Conservation (phyloP, 2,797 vertebrate species). For the Ateles fusciceps region DNA sequence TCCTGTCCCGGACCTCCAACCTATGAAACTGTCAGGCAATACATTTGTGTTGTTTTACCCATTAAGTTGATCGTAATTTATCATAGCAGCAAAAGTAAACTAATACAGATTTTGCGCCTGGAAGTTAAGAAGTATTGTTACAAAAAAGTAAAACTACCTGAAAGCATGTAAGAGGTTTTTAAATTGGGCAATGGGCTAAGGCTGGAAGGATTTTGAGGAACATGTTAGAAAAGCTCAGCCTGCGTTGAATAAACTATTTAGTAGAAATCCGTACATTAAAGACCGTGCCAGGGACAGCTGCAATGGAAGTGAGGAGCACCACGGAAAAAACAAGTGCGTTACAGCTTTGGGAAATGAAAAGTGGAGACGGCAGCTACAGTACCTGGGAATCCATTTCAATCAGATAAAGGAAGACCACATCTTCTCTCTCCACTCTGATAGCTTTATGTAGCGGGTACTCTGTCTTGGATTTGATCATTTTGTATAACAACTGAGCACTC, state of each 20-base stretch:
- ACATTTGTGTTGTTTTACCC: not conserved
- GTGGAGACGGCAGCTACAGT: not conserved
- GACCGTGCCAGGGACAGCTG: not conserved
- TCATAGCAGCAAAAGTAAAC: not conserved
- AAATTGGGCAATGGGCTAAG: not conserved
- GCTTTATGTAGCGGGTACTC: slow-evolving; percentile 98
- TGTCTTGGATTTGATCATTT: slow-evolving; percentile 99
- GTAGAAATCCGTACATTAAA: not conserved
- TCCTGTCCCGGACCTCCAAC: not conserved
- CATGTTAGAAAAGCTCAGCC: not conserved
- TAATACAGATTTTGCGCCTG: not conserved
- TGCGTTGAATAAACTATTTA: not conserved
- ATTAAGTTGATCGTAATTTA: not conserved
- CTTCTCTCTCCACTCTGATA: slow-evolving; percentile 97
- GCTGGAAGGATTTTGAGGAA: not conserved
- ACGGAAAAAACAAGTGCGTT: not conserved
- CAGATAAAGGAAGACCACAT: slow-evolving; percentile 97
- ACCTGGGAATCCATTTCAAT: slow-evolving; percentile 99
- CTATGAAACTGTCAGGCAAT: not conserved
- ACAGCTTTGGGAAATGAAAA: not conserved
- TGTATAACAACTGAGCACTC: slow-evolving; percentile 96
- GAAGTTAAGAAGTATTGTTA: not conserved
- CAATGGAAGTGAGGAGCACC: not conserved
- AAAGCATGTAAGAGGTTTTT: not conserved
- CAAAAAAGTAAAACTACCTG: not conserved